Base-by-base conservation (phyloP, 2,797 vertebrate species). In the Enteromius argenteus region DNA sequence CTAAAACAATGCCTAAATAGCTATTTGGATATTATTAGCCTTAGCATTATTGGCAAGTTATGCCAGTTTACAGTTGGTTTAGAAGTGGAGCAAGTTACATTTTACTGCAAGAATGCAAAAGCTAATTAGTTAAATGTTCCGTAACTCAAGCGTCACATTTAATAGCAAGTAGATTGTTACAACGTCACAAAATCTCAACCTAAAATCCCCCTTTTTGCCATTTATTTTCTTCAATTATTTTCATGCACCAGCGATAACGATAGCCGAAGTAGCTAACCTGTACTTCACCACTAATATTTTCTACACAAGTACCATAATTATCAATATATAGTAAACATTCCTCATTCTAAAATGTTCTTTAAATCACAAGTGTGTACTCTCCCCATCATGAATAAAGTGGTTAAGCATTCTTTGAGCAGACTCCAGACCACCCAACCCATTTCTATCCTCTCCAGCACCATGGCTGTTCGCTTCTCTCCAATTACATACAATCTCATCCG, bases 331-430 rank as follows among this genome's bases (percentile, higher is more conserved):
- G 21, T 49, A 53, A 37, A n/a, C 21, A 56, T 35, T 51, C 27
- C 2, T 19, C 9, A 21, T 73, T 74, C 5, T 74, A 53, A 74
- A 74, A 53, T 53, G 49, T 53, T 30, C 11, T 9, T 14, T 79
- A 15, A 30, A 66, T 94, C 86, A 96, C 85, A 95, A 90, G 80
- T 94, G 83, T 73, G 94, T 95, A 74, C 92, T 92, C 79, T 93
- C 94, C 58, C 90, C 93, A 69, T 91, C 93, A 62, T 84, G 42
- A 64, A 93, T 91, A 60, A 94, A 92, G 74, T 92, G 91, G 79
- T 90, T 92, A 66, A 95, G 90, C 90, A 93, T 92, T 85, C 37
- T 88, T 75, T 94, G 93, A 0, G 92, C 93, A 19, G 93, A 92
- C 86, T 94, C 91, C 85, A 94, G 89, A 84, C 83, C 83, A 21